Base-by-base conservation (phyloP, 2,888 invertebrate species). In the Drosophila kokeensis region DNA sequence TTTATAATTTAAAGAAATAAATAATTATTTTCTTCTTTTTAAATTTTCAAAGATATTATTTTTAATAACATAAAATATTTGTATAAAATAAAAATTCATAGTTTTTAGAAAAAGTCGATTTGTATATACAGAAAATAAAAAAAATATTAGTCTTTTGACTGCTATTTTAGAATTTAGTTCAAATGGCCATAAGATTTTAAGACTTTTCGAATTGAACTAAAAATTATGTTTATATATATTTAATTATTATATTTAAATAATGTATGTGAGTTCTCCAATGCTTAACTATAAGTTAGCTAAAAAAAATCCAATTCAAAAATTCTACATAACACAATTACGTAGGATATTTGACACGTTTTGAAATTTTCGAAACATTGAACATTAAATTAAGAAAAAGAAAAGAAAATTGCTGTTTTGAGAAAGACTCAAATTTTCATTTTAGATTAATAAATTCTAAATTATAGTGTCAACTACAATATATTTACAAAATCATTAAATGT, bases 31-130 rank as follows among this genome's bases (percentile, higher is more conserved):
- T n/a, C n/a, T n/a, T n/a, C n/a, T n/a, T n/a, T n/a, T n/a, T 2
- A n/a, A 11, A 40, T 11, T 3, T 21, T 21, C 13, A 21, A 3
- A n/a, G n/a, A n/a, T n/a, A n/a, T n/a, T 21, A 42, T 42, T 21
- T 42, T 42, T 0, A 7, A n/a, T n/a, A n/a, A n/a, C n/a, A n/a
- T n/a, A n/a, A n/a, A n/a, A n/a, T n/a, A n/a, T n/a, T n/a, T n/a
- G n/a, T n/a, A n/a, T n/a, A n/a, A n/a, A n/a, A n/a, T 11, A 42
- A 6, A 21, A 21, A 6, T 21, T 3, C 2, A 6, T 21, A 2
- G 0, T 42, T 42, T 2, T n/a, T 4, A 0, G 4, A 0, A 13
- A 42, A 42, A 13, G 13, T 42, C 1, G 2, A 0, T 42, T 42
- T 6, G n/a, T 21, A 21, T 21, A 13, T 13, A 6, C 6, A 42